These are phyloP conservation scores for Argentina silus DNA, from an alignment of 2,797 vertebrate species.

Conservation along the genomic window DNA sequence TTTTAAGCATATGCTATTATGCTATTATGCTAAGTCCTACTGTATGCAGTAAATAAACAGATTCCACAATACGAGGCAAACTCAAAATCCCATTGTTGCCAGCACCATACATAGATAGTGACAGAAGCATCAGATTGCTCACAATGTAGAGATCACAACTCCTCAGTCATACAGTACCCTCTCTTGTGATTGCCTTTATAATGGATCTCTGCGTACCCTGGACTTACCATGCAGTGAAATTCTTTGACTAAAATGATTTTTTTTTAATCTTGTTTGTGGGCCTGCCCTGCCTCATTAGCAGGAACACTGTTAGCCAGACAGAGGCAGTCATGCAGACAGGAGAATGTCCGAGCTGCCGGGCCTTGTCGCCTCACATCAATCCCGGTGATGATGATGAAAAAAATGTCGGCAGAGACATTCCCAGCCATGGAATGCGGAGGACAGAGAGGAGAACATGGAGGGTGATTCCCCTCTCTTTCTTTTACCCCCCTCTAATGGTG, in stretches of 20 bases:
- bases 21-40: neutral
- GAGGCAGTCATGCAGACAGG: conserved; percentile 77
- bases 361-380: conserved; percentile 86
- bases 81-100: too few species aligned
- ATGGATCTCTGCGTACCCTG: too few species aligned
- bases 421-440: conserved; percentile 58
- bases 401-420: conserved; percentile 52
- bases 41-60: neutral
- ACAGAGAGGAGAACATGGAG: conserved; percentile 42
- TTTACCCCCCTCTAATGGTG: conserved; percentile 30
- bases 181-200: too few species aligned
- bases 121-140: too few species aligned
- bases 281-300: conserved; percentile 79
- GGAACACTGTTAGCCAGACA: conserved; percentile 74
- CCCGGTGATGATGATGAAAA: conserved; percentile 66
- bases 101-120: too few species aligned
- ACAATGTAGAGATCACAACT: too few species aligned
- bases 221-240: too few species aligned
- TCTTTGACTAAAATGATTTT: conserved; percentile 1
- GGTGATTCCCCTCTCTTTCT: conserved; percentile 23
- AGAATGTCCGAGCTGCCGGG: conserved; percentile 76
- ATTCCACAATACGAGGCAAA: too few species aligned
- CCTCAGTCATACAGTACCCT: too few species aligned
- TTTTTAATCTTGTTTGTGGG: conserved; percentile 47
- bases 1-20: neutral